Evolutionary conservation across 2,113 vertebrate genomes (phyloP), one percentile per base, ranked within the genome.

Genomic region (Bufo gargarizans): DNA sequence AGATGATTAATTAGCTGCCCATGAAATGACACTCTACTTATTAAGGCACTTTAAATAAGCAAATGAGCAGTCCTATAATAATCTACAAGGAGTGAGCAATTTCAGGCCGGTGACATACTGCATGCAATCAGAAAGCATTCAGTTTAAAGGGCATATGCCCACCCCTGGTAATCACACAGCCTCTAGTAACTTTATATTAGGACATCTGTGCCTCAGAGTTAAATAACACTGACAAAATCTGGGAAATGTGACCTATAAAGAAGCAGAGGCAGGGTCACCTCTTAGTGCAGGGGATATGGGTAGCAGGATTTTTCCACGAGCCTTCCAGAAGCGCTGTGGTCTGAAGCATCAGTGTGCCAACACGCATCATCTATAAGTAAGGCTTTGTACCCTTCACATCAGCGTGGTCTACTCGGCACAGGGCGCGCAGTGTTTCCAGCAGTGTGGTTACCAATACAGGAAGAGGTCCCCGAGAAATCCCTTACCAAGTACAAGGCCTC

Each of bases 401-500:
- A 49, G 2, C 43, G 58, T 8, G 1, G 78, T 16, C 45, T 45
- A 50, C 65, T 72, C 53, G 82, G 65, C 20, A 63, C 20, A 82
- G 20, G 12, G 17, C 45, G 20, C 58, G 49, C 55, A 63, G n/a
- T 61, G 53, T 82, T 82, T 80, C 53, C 55, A 22, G 20, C 50
- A 17, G 47, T 47, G 56, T 9, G 49, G 53, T 22, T 86, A 86
- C 12, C 61, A 76, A 76, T 85, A 76, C 84, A 77, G 56, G 55
- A 61, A 85, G 49, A 85, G n/a, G 7, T 81, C 33, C 43, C 12
- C 12, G 12, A 56, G 59, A 50, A 83, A 53, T 50, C 59, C 43
- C 55, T 49, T 33, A 82, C 13, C 59, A 82, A 43, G 43, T 22
- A 80, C 33, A 11, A 91, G 63, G 86, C 6, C 33, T 88, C 74